phyloP scores from a whole-genome alignment of 2,113 vertebrate species.

The Microcebus tavaratra region DNA sequence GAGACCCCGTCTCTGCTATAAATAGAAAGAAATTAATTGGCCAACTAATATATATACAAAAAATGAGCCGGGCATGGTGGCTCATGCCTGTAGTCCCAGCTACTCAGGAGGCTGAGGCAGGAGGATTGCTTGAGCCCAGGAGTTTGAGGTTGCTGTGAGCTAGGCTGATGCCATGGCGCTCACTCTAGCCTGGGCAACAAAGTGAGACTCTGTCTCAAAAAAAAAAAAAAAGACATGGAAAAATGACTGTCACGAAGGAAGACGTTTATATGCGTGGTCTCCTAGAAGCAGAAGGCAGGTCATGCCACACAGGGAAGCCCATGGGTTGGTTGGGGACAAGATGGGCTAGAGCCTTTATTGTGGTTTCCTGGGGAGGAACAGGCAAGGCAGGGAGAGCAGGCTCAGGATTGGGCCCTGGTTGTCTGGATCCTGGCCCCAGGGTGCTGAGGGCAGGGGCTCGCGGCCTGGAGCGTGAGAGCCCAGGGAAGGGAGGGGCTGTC shows the following conservation, averaged over 20 bases:
- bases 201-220: too few species aligned
- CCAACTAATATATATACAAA: too few species aligned
- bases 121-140: too few species aligned
- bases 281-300: not conserved
- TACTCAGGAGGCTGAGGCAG: too few species aligned
- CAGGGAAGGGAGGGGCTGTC: not conserved
- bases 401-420: not conserved
- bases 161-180: too few species aligned
- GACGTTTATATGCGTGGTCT: not conserved
- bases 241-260: not conserved
- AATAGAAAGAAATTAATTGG: too few species aligned
- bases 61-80: too few species aligned
- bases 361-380: not conserved
- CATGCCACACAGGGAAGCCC: rapidly evolving
- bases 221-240: not conserved
- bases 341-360: not conserved
- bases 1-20: too few species aligned
- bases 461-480: not conserved
- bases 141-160: too few species aligned
- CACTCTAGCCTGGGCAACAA: too few species aligned
- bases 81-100: too few species aligned
- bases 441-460: not conserved
- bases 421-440: not conserved
- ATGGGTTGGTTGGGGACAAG: not conserved
- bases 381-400: not conserved